Evolutionary conservation across 1,140 invertebrate species (phyloP).

Genomic region (Lamellibrachia luymesi): DNA sequence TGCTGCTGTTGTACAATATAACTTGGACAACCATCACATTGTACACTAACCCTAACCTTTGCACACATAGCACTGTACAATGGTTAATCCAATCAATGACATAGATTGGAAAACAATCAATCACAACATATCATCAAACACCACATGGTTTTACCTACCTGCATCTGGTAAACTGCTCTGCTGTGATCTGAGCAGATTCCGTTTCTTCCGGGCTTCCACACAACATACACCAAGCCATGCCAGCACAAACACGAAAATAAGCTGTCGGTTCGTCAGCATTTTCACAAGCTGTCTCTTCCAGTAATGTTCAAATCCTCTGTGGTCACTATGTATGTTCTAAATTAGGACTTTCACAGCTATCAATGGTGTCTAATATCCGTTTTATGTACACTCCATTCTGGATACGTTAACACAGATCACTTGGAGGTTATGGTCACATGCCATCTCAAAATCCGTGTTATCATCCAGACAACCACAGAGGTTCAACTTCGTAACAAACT

Average conservation of each 20-base stretch:
- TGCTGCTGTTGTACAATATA: too few relatives aligned
- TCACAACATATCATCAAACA: neutral
- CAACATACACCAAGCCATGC: neutral
- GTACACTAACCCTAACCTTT: neutral
- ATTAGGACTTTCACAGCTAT: neutral
- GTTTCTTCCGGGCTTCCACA: neutral
- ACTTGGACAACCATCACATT: too few relatives aligned
- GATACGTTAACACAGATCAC: neutral
- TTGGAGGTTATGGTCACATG: neutral
- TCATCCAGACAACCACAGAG: neutral
- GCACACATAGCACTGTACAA: neutral
- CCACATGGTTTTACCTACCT: neutral
- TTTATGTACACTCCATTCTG: neutral
- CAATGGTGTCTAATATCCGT: neutral
- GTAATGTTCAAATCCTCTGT: neutral
- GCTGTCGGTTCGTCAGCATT: neutral
- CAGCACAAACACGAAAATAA: neutral
- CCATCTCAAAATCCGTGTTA: neutral
- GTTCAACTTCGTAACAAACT: neutral
- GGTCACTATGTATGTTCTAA: neutral
- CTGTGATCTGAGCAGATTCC: neutral
- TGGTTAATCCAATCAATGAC: neutral
- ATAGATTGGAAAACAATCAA: neutral
- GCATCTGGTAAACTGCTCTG: neutral
- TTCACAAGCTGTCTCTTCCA: neutral